Conservation (phyloP, 2,888 invertebrate genomes). For the Aphidius colemani region DNA sequence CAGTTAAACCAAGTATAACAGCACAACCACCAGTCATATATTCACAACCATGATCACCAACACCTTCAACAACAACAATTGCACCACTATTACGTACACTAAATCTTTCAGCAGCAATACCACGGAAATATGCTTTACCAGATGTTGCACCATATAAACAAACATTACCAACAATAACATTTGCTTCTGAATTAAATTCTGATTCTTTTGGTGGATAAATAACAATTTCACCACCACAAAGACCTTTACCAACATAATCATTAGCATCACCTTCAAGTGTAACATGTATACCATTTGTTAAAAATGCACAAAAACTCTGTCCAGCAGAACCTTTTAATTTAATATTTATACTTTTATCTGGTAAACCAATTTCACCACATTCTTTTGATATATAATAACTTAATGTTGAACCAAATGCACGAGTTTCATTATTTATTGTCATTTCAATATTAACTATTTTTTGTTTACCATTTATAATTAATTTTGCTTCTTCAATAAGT, state of each 20-base stretch:
- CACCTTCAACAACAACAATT: slow-evolving; percentile 94
- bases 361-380: slow-evolving; percentile 85
- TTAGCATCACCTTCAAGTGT: slow-evolving; percentile 96
- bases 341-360: slow-evolving; percentile 80
- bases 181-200: slow-evolving; percentile 87
- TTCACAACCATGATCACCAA: slow-evolving; percentile 99
- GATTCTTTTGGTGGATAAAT: slow-evolving; percentile 89
- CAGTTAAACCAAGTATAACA: slow-evolving; percentile 91
- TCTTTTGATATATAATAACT: slow-evolving; percentile 95
- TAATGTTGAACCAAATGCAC: slow-evolving; percentile 91
- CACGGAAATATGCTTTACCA: slow-evolving; percentile 92
- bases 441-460: slow-evolving; percentile 73
- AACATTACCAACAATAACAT: slow-evolving; percentile 98
- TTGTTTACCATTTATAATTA: slow-evolving; percentile 76
- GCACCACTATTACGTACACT: slow-evolving; percentile 98
- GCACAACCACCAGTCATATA: slow-evolving; percentile 98
- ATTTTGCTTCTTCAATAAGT: slow-evolving; percentile 73
- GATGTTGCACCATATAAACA: slow-evolving; percentile 96
- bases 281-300: slow-evolving; percentile 87
- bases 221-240: slow-evolving; percentile 92
- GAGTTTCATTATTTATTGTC: slow-evolving; percentile 86
- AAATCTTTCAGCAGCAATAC: slow-evolving; percentile 97
- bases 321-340: slow-evolving; percentile 91
- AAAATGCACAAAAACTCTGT: slow-evolving; percentile 98
- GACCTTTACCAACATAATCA: slow-evolving; percentile 96